These are phyloP conservation scores for Xestobium rufovillosum DNA, from an alignment of 2,888 invertebrate species.

Conservation along the genomic window DNA sequence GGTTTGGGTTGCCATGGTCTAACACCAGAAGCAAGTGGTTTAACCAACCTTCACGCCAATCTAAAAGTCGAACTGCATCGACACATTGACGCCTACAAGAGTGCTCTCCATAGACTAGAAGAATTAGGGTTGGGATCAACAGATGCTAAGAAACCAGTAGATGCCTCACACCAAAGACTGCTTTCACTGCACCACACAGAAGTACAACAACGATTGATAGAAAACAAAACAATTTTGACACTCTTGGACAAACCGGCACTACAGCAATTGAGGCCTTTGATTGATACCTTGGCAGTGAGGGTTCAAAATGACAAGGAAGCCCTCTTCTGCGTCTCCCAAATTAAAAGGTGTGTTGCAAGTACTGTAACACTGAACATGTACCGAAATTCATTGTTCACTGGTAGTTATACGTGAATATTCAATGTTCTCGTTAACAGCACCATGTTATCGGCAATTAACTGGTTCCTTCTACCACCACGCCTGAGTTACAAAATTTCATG, in stretches of 20 bases:
- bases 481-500: too few species aligned
- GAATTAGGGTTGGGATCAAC: conserved; percentile 55
- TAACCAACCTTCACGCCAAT: conserved; percentile 74
- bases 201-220: conserved; percentile 83
- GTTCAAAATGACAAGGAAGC: conserved; percentile 90
- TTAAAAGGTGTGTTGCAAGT: conserved; percentile 43
- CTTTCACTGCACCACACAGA: conserved; percentile 76
- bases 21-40: conserved; percentile 55
- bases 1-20: conserved; percentile 81
- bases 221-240: conserved; percentile 83
- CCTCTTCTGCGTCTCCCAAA: conserved; percentile 61
- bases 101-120: conserved; percentile 79
- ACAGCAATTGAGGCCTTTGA: conserved; percentile 63
- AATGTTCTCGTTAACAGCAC: too few species aligned
- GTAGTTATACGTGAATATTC: too few species aligned
- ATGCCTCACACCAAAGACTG: conserved; percentile 83
- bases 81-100: conserved; percentile 79
- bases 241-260: conserved; percentile 75
- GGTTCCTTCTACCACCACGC: too few species aligned
- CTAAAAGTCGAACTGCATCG: conserved; percentile 76
- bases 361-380: not conserved
- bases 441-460: too few species aligned
- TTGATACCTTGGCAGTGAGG: conserved; percentile 63
- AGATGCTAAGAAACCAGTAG: conserved; percentile 55
- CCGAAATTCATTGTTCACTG: too few species aligned